Percentiles rank a stretch among this genome's conserved stretches.
Evolutionary conservation across 2,888 invertebrate genomes (phyloP).

Genomic region (Meloe dianella): DNA sequence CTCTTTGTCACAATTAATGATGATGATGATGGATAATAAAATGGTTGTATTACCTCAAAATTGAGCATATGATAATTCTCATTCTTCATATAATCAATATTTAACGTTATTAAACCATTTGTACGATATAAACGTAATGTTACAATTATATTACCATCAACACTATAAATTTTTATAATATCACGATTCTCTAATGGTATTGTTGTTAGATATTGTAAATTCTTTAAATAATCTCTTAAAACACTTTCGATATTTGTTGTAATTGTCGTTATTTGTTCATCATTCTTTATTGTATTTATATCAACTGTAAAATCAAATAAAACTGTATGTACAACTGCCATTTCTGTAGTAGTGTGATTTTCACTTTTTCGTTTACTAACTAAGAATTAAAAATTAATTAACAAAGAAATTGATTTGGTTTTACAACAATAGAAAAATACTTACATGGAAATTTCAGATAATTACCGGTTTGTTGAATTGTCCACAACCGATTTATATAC

Average conservation of each 20-base stretch:
- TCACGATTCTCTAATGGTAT: constrained; percentile 71
- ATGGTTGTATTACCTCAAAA: constrained; percentile 71
- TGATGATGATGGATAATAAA: background rate
- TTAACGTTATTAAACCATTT: constrained; percentile 79
- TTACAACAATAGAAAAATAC: no score
- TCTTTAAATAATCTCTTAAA: constrained; percentile 73
- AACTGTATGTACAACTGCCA: constrained; percentile 69
- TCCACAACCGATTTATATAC: no score
- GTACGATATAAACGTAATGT: constrained; percentile 72
- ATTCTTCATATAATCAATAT: constrained; percentile 81
- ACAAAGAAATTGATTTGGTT: no score
- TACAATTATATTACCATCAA: constrained; percentile 73
- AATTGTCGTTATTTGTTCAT: constrained; percentile 69
- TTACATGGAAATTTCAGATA: background rate
- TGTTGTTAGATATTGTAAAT: constrained; percentile 72
- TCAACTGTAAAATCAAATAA: constrained; percentile 81
- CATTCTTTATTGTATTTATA: constrained; percentile 69
- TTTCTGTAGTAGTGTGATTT: no score
- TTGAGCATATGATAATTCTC: constrained; percentile 76
- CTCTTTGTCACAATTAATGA: background rate
- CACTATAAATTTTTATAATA: constrained; percentile 72
- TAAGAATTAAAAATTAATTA: no score
- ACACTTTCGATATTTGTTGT: constrained; percentile 73
- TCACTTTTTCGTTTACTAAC: no score
- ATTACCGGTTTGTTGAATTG: background rate